Conservation (phyloP, 1,140 invertebrate genomes). For the Pomacea maculata region DNA sequence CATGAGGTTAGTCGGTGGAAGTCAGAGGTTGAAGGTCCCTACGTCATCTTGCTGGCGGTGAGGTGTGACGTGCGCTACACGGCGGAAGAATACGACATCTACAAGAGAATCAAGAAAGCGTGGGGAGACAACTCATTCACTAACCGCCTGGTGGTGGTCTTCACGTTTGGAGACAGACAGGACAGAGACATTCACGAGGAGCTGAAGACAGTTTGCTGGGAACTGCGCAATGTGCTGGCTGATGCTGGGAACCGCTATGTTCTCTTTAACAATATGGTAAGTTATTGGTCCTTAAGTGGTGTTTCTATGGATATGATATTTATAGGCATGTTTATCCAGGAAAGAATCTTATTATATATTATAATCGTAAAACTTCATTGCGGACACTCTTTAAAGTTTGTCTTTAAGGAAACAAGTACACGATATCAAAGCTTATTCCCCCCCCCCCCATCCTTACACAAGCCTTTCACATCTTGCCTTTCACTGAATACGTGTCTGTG, state of each 20-base stretch:
- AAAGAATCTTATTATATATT: too few species aligned
- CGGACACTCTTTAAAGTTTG: too few species aligned
- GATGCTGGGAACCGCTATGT: slow-evolving; percentile 5
- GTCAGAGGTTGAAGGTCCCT: neutral
- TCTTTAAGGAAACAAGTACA: too few species aligned
- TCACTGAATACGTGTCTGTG: too few species aligned
- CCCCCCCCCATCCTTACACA: too few species aligned
- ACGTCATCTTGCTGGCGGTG: slow-evolving; percentile 19
- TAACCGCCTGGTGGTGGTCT: slow-evolving; percentile 3
- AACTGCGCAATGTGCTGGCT: slow-evolving; percentile 8
- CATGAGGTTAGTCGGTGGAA: neutral
- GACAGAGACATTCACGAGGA: neutral
- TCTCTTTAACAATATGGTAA: slow-evolving; percentile 1
- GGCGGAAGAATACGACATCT: slow-evolving; percentile 16
- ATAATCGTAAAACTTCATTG: too few species aligned
- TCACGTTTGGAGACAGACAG: slow-evolving; percentile 13
- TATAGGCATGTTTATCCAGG: too few species aligned
- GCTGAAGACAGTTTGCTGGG: neutral
- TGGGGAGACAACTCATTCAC: neutral
- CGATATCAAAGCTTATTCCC: too few species aligned
- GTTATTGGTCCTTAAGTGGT: too few species aligned
- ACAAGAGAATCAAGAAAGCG: neutral
- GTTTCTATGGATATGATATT: too few species aligned
- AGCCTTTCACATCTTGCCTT: too few species aligned
- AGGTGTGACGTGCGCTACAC: slow-evolving; percentile 23